phyloP scores from a whole-genome alignment of 2,797 vertebrate species.

The Gymnoscopelus braueri region DNA sequence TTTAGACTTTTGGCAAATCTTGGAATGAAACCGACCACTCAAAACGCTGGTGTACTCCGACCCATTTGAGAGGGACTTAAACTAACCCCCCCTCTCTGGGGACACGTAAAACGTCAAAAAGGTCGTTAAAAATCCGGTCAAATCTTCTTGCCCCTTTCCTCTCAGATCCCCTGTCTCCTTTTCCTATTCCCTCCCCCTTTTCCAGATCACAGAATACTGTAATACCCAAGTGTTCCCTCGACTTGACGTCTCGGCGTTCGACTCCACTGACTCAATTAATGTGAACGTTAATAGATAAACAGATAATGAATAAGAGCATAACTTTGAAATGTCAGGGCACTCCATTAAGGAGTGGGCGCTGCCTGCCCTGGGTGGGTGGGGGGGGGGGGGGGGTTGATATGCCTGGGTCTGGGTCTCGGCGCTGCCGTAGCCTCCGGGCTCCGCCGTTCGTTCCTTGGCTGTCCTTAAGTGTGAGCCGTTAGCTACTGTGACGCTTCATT shows the following conservation, averaged over 20 bases:
- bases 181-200: not conserved
- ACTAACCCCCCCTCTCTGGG: no score
- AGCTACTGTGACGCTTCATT: conserved; percentile 69
- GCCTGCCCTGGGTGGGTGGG: no score
- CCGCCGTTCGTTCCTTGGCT: no score
- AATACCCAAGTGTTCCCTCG: not conserved
- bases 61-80: no score
- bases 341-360: conserved; percentile 38
- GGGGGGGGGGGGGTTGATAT: no score
- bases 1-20: no score
- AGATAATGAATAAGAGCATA: conserved; percentile 56
- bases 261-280: conserved; percentile 26
- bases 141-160: no score
- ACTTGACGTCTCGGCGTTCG: not conserved
- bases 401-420: no score
- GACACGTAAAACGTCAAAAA: no score
- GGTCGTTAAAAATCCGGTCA: no score
- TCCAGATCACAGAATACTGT: not conserved
- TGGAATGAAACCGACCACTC: no score
- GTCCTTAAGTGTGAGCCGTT: conserved; percentile 55
- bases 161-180: not conserved
- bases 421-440: not conserved
- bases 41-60: no score
- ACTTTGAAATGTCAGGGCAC: conserved; percentile 69
- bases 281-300: conserved; percentile 50